Evolutionary conservation across 2,888 invertebrate species (phyloP), one percentile per base, ranked within the genome.

Genomic region (Eumacrocentrus americanus): DNA sequence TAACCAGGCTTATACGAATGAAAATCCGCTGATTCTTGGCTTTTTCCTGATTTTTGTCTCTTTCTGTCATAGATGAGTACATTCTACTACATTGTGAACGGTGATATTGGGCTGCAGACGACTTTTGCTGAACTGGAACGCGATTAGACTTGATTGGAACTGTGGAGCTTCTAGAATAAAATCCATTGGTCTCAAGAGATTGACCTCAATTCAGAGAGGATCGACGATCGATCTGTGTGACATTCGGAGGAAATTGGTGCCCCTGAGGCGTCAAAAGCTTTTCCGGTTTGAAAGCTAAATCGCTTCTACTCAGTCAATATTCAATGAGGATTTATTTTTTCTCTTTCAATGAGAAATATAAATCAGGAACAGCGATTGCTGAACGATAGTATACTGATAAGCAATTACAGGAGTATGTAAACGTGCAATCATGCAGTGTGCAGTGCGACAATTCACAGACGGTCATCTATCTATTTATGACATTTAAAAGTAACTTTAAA

Each of bases 201-300:
- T 52, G 46, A 58, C 58, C 58, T 37, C 52, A 40, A 58, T 52
- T 58, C 46, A 46, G 52, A 51, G 51, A 58, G 18, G 34, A 52
- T 58, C 46, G 58, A 58, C 37, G 22, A 50, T n/a, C n/a, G n/a
- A n/a, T n/a, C n/a, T 25, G 48, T 42, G 23, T 37, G 20, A 37
- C 42, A 46, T 37, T 37, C n/a, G 29, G 16, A 42, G 58, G 46
- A 52, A 58, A 58, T 58, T 52, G 52, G 44, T 34, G 11, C 34
- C 16, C 23, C 12, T 6, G 42, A 14, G 35, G n/a, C 22, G 55
- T 55, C 55, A 16, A 42, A 44, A 51, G 58, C 51, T 52, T 58
- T 58, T 46, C 35, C 52, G 58, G 52, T 14, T 44, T 22, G 20
- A 20, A 38, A n/a, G 22, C 35, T 37, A 52, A 58, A 52, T 25